These are phyloP conservation scores for Oophaga sylvatica DNA, from an alignment of 2,797 vertebrate genomes.

Conservation along the genomic window DNA sequence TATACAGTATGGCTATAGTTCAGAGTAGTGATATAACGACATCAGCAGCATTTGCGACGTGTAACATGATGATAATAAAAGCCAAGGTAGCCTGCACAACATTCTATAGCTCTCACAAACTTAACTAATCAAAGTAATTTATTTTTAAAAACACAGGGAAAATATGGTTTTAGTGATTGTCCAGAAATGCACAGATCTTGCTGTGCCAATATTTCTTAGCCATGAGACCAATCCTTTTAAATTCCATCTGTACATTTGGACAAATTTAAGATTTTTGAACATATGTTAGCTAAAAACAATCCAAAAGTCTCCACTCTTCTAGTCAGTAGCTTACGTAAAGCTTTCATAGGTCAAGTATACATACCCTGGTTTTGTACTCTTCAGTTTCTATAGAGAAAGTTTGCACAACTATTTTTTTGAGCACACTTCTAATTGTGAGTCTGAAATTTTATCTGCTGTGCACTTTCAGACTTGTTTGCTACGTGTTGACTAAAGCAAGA, in stretches of 20 bases:
- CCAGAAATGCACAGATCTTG: too few species aligned
- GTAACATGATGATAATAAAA: too few species aligned
- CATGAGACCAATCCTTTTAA: neutral
- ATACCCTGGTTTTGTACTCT: neutral
- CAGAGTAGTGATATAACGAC: too few species aligned
- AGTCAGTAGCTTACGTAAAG: neutral
- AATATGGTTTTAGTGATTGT: too few species aligned
- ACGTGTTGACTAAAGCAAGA: neutral
- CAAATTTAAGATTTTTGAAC: neutral
- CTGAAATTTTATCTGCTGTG: slow-evolving; percentile 3
- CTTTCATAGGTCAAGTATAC: neutral
- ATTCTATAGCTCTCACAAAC: too few species aligned
- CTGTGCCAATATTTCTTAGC: too few species aligned
- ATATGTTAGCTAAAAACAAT: neutral
- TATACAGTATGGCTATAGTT: too few species aligned
- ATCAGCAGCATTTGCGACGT: too few species aligned
- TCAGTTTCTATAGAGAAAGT: neutral
- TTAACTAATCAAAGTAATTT: too few species aligned
- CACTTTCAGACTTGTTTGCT: neutral
- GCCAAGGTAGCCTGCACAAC: too few species aligned
- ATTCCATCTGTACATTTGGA: neutral
- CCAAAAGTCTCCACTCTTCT: neutral
- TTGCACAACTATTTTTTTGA: neutral
- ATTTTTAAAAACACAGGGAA: too few species aligned
- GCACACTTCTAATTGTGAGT: neutral